Evolutionary conservation across 2,888 invertebrate species (phyloP).

Genomic region (Athrips mouffetella): DNA sequence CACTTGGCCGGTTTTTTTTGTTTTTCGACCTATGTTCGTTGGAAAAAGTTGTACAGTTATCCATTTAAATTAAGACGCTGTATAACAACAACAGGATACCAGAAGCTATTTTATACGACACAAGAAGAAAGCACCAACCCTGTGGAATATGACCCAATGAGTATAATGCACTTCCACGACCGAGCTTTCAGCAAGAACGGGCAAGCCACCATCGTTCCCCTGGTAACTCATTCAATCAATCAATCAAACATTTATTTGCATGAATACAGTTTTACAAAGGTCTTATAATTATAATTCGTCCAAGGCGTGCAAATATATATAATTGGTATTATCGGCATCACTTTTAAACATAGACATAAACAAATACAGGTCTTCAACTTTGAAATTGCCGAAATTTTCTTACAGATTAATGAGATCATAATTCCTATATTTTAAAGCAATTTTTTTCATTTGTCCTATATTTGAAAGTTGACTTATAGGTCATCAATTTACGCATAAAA

Average conservation of each 20-base stretch:
- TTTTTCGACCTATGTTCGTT: no score
- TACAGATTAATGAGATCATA: no score
- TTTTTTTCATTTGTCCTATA: no score
- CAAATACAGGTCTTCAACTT: no score
- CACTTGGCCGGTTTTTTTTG: no score
- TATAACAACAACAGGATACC: constrained; percentile 50
- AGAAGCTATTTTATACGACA: constrained; percentile 38
- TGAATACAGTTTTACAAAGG: neutral
- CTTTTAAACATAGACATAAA: no score
- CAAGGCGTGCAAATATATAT: no score
- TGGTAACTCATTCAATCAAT: constrained; percentile 44
- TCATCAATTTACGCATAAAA: no score
- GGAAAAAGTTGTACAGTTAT: neutral
- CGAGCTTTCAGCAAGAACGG: constrained; percentile 56
- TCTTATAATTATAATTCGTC: neutral
- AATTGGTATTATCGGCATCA: no score
- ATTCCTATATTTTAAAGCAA: no score
- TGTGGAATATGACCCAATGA: constrained; percentile 57
- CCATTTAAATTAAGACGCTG: neutral
- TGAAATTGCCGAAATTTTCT: no score
- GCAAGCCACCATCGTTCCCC: constrained; percentile 45
- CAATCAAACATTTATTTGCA: neutral
- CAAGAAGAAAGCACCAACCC: constrained; percentile 23
- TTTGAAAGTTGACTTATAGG: no score
- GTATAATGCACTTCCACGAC: constrained; percentile 65